Evolutionary conservation across 2,888 invertebrate species (phyloP).

Genomic region (Clunio marinus): DNA sequence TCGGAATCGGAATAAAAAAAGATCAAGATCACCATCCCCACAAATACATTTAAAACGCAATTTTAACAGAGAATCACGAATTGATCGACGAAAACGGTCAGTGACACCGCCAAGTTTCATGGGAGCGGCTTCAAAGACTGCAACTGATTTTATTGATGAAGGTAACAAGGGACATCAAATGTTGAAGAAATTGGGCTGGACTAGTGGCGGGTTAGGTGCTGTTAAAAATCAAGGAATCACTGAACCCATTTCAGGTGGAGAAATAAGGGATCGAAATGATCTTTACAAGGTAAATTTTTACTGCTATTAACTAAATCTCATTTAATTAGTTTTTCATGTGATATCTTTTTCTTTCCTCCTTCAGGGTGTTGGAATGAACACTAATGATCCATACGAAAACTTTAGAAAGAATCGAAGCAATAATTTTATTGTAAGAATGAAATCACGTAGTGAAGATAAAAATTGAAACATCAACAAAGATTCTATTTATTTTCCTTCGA

Average conservation of each 20-base stretch:
- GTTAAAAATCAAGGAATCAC: conserved; percentile 94
- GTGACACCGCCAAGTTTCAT: conserved; percentile 70
- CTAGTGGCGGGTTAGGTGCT: conserved; percentile 82
- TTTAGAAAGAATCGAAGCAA: conserved; percentile 95
- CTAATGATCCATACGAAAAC: conserved; percentile 94
- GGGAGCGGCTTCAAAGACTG: conserved; percentile 51
- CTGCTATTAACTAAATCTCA: background rate
- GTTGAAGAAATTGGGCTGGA: conserved; percentile 98
- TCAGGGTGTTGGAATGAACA: conserved; percentile 82
- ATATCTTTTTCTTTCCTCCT: conserved; percentile 2
- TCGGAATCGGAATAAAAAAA: conserved; percentile 46
- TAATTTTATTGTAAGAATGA: conserved; percentile 91
- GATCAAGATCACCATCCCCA: conserved; percentile 41
- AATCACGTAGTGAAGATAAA: conserved; percentile 68
- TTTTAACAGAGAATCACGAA: conserved; percentile 33
- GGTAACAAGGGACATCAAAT: conserved; percentile 96
- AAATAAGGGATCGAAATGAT: conserved; percentile 84
- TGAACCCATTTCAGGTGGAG: conserved; percentile 87
- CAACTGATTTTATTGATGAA: conserved; percentile 68
- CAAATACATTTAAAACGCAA: conserved; percentile 43
- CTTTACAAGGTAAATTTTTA: conserved; percentile 66
- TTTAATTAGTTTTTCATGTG: conserved; percentile 20
- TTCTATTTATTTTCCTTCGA: no score
- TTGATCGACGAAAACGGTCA: conserved; percentile 16
- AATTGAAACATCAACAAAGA: conserved; percentile 7